A percentile compares a stretch with the other conserved stretches of the same genome.
Conservation (phyloP, 1,140 invertebrate species). For the Bombus difficillimus region DNA sequence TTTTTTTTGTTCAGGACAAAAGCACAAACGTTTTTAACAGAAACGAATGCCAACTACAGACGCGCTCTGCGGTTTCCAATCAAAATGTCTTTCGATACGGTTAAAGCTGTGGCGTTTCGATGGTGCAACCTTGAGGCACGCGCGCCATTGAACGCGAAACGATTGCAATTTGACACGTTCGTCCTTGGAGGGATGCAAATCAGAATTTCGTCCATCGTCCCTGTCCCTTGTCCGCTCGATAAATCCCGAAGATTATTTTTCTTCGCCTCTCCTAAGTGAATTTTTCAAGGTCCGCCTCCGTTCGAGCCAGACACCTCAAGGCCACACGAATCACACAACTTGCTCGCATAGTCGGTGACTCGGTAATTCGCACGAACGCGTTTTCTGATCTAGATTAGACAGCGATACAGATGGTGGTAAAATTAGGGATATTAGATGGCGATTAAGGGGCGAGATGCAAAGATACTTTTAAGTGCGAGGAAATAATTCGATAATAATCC, state of each 20-base stretch:
- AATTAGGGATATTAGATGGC: background rate
- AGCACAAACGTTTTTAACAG: too few relatives aligned
- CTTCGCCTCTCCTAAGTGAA: background rate
- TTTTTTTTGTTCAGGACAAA: background rate
- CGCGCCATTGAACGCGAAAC: background rate
- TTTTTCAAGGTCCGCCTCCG: background rate
- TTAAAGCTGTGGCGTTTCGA: background rate
- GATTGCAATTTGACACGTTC: constrained; percentile 24
- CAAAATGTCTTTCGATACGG: background rate
- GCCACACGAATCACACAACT: background rate
- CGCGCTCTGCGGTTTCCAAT: background rate
- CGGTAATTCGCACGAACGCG: too few relatives aligned
- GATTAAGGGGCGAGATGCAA: background rate
- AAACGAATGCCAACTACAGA: background rate
- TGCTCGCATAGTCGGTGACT: background rate
- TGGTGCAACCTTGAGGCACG: background rate
- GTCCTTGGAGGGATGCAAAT: constrained; percentile 38
- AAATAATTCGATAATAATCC: background rate
- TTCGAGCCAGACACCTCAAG: background rate
- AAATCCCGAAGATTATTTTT: constrained; percentile 39
- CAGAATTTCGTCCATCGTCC: background rate
- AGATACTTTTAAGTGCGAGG: background rate
- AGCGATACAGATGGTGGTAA: background rate
- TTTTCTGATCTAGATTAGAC: background rate
- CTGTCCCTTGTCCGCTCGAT: constrained; percentile 12